Percentiles rank a stretch among this genome's conserved stretches.
These are phyloP conservation scores for Zhuqinia jingwanae DNA, from an alignment of 2,888 invertebrate genomes.

Conservation along the genomic window DNA sequence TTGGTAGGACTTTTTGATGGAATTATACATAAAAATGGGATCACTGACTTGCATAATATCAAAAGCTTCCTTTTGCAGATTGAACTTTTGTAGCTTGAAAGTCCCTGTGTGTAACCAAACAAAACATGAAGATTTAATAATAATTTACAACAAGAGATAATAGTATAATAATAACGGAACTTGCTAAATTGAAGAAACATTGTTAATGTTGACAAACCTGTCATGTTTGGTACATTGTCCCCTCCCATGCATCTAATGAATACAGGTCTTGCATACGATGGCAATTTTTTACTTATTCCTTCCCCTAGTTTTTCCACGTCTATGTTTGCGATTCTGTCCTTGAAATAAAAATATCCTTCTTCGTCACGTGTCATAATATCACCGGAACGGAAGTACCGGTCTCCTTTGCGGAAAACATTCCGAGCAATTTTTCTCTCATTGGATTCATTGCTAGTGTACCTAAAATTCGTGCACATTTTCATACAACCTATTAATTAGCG, in stretches of 20 bases:
- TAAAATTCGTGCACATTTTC: background rate
- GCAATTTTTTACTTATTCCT: constrained; percentile 80
- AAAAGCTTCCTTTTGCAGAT: constrained; percentile 92
- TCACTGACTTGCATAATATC: constrained; percentile 86
- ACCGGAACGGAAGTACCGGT: constrained; percentile 52
- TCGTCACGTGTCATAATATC: constrained; percentile 47
- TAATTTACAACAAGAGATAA: background rate
- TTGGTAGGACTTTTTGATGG: background rate
- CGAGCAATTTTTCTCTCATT: constrained; percentile 54
- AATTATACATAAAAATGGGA: constrained; percentile 88
- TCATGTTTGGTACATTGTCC: constrained; percentile 80
- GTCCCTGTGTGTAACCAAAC: constrained; percentile 88
- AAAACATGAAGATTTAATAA: constrained; percentile 54
- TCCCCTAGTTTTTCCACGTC: constrained; percentile 77
- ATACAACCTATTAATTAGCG: background rate
- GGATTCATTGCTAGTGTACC: constrained; percentile 53
- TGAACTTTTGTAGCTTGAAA: constrained; percentile 95
- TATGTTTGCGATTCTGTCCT: constrained; percentile 84
- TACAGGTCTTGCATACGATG: constrained; percentile 83
- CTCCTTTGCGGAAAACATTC: constrained; percentile 42
- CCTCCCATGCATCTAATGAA: constrained; percentile 82
- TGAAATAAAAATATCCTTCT: constrained; percentile 91
- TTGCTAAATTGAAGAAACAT: too few species aligned
- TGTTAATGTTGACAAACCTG: too few species aligned
- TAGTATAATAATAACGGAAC: too few species aligned